Base-by-base conservation (phyloP, 2,888 invertebrate species). In the Nebria salina region DNA sequence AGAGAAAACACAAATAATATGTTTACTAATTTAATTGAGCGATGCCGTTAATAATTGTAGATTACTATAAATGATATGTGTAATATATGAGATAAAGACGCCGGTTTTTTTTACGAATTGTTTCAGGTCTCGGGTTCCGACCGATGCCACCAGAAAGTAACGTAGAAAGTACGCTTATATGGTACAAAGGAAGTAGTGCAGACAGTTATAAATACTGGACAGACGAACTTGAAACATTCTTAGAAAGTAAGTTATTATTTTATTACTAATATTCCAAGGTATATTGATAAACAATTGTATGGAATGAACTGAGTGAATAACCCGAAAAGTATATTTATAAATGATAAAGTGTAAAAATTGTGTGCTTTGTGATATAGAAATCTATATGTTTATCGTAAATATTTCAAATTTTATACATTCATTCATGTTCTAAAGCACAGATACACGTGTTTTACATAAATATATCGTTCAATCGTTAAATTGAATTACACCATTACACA, bases 111-210 rank as follows among this genome's bases (percentile, higher is more conserved):
- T 54, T 8, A n/a, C 7, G 54, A 54, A 13, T 82, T 82, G 81
- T 86, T 87, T 15, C 89, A 97, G 97, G 98, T 87, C 93, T 99
- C 87, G 98, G 98, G 84, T 99, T 98, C 91, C 93, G 98, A 88
- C 99, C 99, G 83, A 96, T 97, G 95, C 97, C 97, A 84, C 94
- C 97, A 85, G 95, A 95, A 86, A 93, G 93, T 82, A 97, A 96
- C 89, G 96, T 97, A 85, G 98, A 98, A 89, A 98, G 98, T 89
- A 98, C 98, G 83, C 93, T 99, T 86, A 96, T 99, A 90, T 97
- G 97, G 95, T 98, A 97, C 92, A 95, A 94, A 89, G 93, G 93
- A 83, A 92, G 92, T 85, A 93, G 94, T 87, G 92, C 92, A 87
- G 94, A 94, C 81, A 96, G 96, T 88, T 94, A 94, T 86, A 91